Conservation (phyloP, 2,113 vertebrate species). For the Rhea pennata region DNA sequence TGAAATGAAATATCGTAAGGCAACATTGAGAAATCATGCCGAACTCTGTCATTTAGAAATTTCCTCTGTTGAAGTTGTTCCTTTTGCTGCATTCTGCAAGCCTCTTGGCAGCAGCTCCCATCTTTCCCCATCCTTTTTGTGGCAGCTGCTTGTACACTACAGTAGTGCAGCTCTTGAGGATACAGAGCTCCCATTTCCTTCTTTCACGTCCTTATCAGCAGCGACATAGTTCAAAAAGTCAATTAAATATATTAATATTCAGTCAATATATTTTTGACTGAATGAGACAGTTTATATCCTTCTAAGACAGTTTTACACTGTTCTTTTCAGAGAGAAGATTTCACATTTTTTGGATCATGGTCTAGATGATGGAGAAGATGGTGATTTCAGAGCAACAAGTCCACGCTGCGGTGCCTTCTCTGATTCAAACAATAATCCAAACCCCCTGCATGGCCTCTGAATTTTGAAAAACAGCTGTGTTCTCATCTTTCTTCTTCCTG, state of each 20-base stretch:
- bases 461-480: neutral
- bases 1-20: neutral
- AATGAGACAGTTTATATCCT: neutral
- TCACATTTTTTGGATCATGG: neutral
- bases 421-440: neutral
- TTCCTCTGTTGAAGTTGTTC: neutral
- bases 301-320: neutral
- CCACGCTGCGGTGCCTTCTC: fast-evolving
- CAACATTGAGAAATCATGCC: neutral
- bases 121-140: neutral
- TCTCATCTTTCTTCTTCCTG: neutral
- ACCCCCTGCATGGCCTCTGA: neutral
- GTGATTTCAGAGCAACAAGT: neutral
- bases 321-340: neutral
- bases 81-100: neutral
- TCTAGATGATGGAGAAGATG: neutral
- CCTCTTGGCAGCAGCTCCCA: neutral
- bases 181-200: neutral
- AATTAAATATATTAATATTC: neutral
- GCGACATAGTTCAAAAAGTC: neutral
- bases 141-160: neutral
- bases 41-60: neutral
- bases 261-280: fast-evolving
- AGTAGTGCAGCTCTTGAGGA: neutral
- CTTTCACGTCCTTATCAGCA: neutral